Conservation (phyloP, 2,113 vertebrate species). For the Ptychochromis oligacanthus region DNA sequence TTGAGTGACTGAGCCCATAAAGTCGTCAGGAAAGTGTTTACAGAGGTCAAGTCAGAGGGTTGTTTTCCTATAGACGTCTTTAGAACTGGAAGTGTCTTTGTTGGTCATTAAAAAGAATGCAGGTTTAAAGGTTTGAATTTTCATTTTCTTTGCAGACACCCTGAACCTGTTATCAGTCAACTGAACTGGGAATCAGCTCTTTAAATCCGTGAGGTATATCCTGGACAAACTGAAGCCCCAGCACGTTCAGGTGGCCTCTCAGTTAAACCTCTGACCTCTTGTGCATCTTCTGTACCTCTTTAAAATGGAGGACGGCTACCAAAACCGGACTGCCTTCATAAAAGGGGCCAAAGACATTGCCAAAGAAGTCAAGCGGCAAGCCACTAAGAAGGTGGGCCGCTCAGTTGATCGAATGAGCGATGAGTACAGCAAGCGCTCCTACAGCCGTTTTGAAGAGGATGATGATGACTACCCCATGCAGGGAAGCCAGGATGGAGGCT, state of each 20-base stretch:
- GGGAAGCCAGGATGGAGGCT: slow-evolving; percentile 82
- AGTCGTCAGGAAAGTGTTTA: no score
- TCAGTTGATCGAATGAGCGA: slow-evolving; percentile 89
- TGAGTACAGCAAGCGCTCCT: slow-evolving; percentile 93
- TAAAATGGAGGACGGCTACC: slow-evolving; percentile 89
- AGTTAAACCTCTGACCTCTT: neutral
- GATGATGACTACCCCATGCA: slow-evolving; percentile 86
- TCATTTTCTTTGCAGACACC: slow-evolving; percentile 30
- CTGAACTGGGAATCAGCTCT: neutral
- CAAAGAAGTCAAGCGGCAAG: slow-evolving; percentile 94
- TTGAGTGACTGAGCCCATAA: no score
- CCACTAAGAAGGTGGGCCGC: slow-evolving; percentile 90
- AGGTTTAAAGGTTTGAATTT: no score
- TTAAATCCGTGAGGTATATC: slow-evolving; percentile 21
- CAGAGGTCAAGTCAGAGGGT: no score
- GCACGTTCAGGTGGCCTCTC: slow-evolving; percentile 8
- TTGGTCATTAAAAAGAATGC: no score
- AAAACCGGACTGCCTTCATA: slow-evolving; percentile 93
- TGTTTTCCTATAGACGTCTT: no score
- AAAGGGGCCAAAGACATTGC: slow-evolving; percentile 97
- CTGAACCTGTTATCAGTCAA: neutral
- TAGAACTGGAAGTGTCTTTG: no score
- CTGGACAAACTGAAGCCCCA: slow-evolving; percentile 18
- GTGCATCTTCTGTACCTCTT: slow-evolving; percentile 21
- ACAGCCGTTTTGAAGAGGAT: slow-evolving; percentile 92